Conservation (phyloP, 2,888 invertebrate genomes). For the Glaucopsyche alexis region DNA sequence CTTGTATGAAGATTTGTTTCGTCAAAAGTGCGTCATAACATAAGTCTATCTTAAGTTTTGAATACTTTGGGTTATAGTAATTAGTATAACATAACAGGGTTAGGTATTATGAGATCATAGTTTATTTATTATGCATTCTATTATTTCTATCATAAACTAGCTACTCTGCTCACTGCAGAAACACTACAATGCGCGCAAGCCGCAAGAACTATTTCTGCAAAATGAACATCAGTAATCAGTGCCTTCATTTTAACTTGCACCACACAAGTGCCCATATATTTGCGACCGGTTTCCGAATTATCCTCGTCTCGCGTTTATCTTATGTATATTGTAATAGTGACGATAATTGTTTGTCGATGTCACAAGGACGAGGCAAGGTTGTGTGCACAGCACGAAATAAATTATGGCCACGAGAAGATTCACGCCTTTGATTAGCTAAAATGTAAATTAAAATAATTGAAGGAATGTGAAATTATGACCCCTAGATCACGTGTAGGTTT, state of each 20-base stretch:
- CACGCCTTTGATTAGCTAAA: too few species aligned
- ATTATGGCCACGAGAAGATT: constrained; percentile 25
- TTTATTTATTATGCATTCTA: background rate
- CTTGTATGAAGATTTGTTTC: too few species aligned
- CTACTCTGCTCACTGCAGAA: too few species aligned
- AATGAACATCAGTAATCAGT: too few species aligned
- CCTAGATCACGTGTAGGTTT: too few species aligned
- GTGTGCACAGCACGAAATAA: constrained; percentile 8
- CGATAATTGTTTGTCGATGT: constrained; percentile 34
- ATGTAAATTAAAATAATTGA: background rate
- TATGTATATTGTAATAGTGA: constrained; percentile 20
- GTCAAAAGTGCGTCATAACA: too few species aligned
- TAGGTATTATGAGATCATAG: background rate
- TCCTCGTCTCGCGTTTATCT: constrained; percentile 30
- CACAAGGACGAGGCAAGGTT: constrained; percentile 38
- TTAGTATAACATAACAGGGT: background rate
- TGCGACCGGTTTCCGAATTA: constrained; percentile 29
- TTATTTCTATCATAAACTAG: background rate
- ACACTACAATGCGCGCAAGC: too few species aligned
- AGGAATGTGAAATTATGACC: constrained; percentile 3
- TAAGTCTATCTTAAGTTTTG: too few species aligned
- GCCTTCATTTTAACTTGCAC: too few species aligned
- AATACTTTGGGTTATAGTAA: background rate
- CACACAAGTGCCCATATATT: constrained; percentile 2
- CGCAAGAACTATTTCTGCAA: too few species aligned